Conservation (phyloP, 2,113 vertebrate species). For the Amblyornis subalaris region DNA sequence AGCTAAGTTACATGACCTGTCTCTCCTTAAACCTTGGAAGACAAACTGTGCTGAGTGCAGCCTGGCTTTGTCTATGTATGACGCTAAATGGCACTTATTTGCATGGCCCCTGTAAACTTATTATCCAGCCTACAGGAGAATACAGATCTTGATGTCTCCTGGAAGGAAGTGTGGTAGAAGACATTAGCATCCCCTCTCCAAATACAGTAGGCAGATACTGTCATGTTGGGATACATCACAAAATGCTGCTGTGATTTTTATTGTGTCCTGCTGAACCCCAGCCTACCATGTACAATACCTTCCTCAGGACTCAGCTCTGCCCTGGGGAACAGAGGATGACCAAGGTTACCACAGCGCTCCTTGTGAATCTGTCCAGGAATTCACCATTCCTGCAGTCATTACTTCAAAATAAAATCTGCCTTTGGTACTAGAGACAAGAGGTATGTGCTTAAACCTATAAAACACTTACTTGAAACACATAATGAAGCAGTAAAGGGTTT, state of each 20-base stretch:
- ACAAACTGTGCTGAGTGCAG: background rate
- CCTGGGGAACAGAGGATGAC: background rate
- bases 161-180: background rate
- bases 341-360: background rate
- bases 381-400: fast-evolving
- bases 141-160: background rate
- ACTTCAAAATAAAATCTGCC: background rate
- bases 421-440: background rate
- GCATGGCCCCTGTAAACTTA: background rate
- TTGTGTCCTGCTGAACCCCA: background rate
- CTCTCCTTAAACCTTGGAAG: background rate
- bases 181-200: background rate
- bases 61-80: background rate
- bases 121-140: background rate
- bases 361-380: background rate
- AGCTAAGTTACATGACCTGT: background rate
- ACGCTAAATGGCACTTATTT: background rate
- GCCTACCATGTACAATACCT: background rate
- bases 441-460: background rate
- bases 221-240: background rate
- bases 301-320: background rate
- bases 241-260: background rate
- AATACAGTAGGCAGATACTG: background rate
- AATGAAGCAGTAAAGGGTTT: background rate
- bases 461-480: background rate